Evolutionary conservation across 2,113 vertebrate genomes (phyloP).

Genomic region (Atherinomorus stipes): DNA sequence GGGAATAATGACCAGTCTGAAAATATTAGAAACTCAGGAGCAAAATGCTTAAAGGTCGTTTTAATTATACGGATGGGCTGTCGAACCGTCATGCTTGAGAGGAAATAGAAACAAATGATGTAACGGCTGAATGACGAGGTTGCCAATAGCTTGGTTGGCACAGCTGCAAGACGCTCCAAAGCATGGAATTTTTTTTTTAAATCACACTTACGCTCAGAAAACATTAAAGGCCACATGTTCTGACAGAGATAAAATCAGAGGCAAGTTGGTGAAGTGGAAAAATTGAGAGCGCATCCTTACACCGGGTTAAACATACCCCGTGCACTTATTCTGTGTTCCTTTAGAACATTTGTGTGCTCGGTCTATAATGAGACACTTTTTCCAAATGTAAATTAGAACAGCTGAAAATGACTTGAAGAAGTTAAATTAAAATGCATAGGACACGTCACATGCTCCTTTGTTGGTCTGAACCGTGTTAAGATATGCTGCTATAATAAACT

Average conservation of each 20-base stretch:
- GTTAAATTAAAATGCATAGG: constrained; percentile 3
- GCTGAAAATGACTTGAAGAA: constrained; percentile 18
- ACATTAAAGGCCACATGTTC: constrained; percentile 17
- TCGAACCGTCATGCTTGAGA: constrained; percentile 71
- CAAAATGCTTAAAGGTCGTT: constrained; percentile 80
- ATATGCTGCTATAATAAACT: constrained; percentile 36
- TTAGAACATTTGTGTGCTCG: constrained; percentile 6
- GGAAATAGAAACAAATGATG: constrained; percentile 77
- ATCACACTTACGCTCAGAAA: background rate
- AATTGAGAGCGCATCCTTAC: background rate
- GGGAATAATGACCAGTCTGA: constrained; percentile 79
- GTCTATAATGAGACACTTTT: background rate
- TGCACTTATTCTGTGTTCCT: constrained; percentile 8
- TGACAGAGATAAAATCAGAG: constrained; percentile 22
- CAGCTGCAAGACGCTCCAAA: constrained; percentile 14
- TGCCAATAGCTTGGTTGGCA: constrained; percentile 32
- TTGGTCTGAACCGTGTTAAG: background rate
- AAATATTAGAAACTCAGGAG: constrained; percentile 76
- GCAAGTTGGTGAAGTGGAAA: constrained; percentile 48
- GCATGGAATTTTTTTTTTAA: background rate
- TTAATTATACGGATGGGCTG: constrained; percentile 83
- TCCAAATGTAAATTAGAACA: background rate
- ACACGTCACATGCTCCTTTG: constrained; percentile 1
- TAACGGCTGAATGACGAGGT: constrained; percentile 66
- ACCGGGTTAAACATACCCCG: constrained; percentile 23